These are phyloP conservation scores for Andrena chrysosceles DNA, from an alignment of 2,888 invertebrate species.

Conservation along the genomic window DNA sequence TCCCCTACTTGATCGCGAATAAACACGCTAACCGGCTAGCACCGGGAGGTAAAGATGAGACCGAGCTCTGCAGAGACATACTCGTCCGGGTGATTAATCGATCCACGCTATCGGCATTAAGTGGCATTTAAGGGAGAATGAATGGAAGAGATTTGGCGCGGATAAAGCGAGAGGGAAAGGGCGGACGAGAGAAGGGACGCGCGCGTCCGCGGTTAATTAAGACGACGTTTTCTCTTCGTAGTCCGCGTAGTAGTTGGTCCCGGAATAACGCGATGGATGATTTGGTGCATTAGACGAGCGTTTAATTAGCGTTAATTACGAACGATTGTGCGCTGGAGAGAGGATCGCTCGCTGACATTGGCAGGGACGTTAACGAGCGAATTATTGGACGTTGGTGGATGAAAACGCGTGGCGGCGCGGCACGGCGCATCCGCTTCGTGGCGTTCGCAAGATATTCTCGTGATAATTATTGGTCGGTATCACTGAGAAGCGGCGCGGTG, in stretches of 20 bases:
- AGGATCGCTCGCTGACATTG: conserved; percentile 62
- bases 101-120: conserved; percentile 64
- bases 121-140: conserved; percentile 48
- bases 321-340: conserved; percentile 75
- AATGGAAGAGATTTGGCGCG: conserved; percentile 57
- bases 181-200: conserved; percentile 1
- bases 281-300: conserved; percentile 74
- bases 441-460: conserved; percentile 51
- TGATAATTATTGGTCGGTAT: conserved; percentile 70
- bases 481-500: conserved; percentile 52
- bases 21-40: background rate
- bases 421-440: conserved; percentile 22
- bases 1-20: no score
- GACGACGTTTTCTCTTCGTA: conserved; percentile 57
- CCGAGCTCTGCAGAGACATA: background rate
- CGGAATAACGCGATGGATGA: conserved; percentile 77
- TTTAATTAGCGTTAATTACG: conserved; percentile 83
- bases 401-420: conserved; percentile 50
- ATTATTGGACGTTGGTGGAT: conserved; percentile 71
- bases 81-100: conserved; percentile 49
- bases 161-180: conserved; percentile 1
- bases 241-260: background rate
- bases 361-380: conserved; percentile 74
- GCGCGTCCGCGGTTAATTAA: conserved; percentile 60
- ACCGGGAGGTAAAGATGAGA: conserved; percentile 8